phyloP scores from a whole-genome alignment of 2,888 invertebrate genomes.

The Bimastos eiseni region DNA sequence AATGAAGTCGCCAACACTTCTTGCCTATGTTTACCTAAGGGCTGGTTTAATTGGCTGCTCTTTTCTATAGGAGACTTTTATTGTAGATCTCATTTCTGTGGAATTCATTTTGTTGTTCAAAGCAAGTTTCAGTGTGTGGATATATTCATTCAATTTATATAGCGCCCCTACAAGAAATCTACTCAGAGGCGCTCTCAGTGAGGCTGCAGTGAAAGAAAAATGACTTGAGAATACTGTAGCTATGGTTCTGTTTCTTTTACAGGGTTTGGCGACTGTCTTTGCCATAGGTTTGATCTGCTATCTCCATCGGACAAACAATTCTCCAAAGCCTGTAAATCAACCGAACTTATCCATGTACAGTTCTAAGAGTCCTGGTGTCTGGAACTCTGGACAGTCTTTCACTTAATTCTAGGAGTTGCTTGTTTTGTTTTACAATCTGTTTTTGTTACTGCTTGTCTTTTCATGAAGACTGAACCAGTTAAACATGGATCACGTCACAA shows the following conservation, averaged over 20 bases:
- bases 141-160: too few relatives aligned
- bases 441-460: neutral
- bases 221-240: neutral
- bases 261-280: neutral
- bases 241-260: neutral
- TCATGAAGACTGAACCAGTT: too few relatives aligned
- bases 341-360: neutral
- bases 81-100: too few relatives aligned
- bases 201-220: too few relatives aligned
- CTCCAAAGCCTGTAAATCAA: neutral
- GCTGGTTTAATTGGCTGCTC: too few relatives aligned
- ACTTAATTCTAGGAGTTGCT: neutral
- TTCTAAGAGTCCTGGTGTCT: neutral
- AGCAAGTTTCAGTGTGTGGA: too few relatives aligned
- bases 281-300: neutral
- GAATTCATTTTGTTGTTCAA: neutral
- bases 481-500: neutral
- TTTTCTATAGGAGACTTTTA: neutral
- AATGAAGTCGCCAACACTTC: too few relatives aligned
- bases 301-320: neutral
- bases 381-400: neutral
- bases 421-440: neutral
- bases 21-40: too few relatives aligned
- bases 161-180: too few relatives aligned
- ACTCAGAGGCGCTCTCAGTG: too few relatives aligned